Percentiles rank a stretch among this genome's conserved stretches.
Conservation (phyloP, 92 coral and sea anemone species). For the Meandrina meandrites region DNA sequence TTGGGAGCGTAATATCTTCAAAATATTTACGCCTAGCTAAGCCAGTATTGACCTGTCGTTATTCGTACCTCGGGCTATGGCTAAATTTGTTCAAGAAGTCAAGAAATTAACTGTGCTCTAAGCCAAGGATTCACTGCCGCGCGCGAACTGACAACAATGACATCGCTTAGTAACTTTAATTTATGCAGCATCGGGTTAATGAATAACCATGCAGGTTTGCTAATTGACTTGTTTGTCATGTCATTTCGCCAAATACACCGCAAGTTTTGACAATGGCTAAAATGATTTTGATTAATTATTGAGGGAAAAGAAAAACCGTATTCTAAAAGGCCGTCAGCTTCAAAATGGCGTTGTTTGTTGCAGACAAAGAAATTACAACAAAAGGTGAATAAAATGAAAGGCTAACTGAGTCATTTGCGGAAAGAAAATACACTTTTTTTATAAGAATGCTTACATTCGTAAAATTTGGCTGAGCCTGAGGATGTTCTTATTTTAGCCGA, state of each 20-base stretch:
- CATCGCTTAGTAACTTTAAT: slow-evolving; percentile 70
- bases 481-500: too few species aligned
- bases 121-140: neutral
- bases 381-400: neutral
- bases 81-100: slow-evolving; percentile 2
- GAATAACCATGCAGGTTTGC: neutral
- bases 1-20: neutral
- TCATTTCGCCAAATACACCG: neutral
- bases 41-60: neutral
- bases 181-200: slow-evolving; percentile 15
- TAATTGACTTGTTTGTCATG: neutral
- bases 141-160: slow-evolving; percentile 47
- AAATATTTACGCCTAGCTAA: neutral
- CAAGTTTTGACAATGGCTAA: neutral
- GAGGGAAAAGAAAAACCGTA: slow-evolving; percentile 2
- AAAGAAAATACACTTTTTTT: too few species aligned
- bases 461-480: too few species aligned
- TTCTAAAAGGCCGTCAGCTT: neutral
- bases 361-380: neutral
- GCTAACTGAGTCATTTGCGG: neutral
- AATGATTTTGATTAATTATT: slow-evolving; percentile 9
- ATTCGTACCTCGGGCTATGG: neutral
- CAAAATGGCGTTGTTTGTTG: neutral
- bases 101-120: neutral
- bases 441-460: too few species aligned